A percentile compares a stretch with the other conserved stretches of the same genome.
Evolutionary conservation across 2,797 vertebrate species (phyloP).

Genomic region (Hippocampus kuda): DNA sequence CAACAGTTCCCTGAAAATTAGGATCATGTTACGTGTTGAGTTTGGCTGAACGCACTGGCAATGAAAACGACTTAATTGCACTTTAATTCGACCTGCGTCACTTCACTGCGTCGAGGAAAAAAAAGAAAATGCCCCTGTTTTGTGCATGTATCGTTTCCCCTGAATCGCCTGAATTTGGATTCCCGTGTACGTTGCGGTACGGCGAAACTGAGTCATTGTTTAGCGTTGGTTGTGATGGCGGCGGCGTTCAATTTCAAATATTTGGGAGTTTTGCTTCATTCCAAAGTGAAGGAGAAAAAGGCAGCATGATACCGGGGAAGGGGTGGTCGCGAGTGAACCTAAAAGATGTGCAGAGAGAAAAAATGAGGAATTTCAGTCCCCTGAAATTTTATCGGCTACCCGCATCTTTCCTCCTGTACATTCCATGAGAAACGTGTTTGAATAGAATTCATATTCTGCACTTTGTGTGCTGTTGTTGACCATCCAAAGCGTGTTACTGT

Average conservation of each 20-base stretch:
- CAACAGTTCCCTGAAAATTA: not conserved
- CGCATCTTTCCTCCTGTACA: constrained; percentile 36
- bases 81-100: not conserved
- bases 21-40: too few species aligned
- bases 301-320: not conserved
- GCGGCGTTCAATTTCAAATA: not conserved
- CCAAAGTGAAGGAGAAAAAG: not conserved
- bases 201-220: constrained; percentile 14
- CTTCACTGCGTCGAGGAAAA: not conserved
- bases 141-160: constrained; percentile 3
- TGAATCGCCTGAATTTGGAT: not conserved
- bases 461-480: not conserved
- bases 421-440: constrained; percentile 24
- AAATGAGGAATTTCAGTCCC: constrained; percentile 14
- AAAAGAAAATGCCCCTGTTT: not conserved
- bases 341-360: constrained; percentile 9
- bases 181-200: constrained; percentile 21
- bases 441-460: not conserved
- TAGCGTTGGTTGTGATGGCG: constrained; percentile 17
- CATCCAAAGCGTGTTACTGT: not conserved
- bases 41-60: not conserved
- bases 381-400: not conserved
- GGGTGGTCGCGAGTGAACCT: not conserved
- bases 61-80: not conserved
- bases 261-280: not conserved